phyloP scores from a whole-genome alignment of 2,888 invertebrate species.

The Euzophera pinguis region DNA sequence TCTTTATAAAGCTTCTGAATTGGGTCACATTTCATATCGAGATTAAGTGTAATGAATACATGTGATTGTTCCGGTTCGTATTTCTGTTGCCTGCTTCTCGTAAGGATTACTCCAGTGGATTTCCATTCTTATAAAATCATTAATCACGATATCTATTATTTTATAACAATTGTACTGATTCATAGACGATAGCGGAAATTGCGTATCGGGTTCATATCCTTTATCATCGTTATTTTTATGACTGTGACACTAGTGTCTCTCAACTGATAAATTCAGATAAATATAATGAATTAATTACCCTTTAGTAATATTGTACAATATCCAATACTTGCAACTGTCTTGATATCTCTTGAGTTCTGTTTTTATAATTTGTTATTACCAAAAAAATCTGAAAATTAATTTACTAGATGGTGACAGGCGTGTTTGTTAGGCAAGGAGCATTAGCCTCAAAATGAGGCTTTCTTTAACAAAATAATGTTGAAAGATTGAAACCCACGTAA shows the following conservation, averaged over 20 bases:
- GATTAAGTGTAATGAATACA: too few relatives aligned
- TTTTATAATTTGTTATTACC: neutral
- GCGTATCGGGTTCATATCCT: neutral
- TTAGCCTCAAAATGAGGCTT: slow-evolving; percentile 16
- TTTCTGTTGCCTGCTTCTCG: too few relatives aligned
- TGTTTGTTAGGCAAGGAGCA: slow-evolving; percentile 11
- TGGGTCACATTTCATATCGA: too few relatives aligned
- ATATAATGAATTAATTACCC: too few relatives aligned
- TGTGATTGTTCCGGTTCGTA: too few relatives aligned
- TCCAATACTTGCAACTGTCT: too few relatives aligned
- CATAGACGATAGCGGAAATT: neutral
- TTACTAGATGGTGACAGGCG: neutral
- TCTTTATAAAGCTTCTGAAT: too few relatives aligned
- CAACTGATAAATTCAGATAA: too few relatives aligned
- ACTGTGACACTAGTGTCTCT: too few relatives aligned
- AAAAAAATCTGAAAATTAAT: neutral
- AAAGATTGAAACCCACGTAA: slow-evolving; percentile 16
- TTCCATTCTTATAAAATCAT: slow-evolving; percentile 9
- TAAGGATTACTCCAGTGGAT: neutral
- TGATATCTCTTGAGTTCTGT: neutral
- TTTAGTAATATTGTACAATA: too few relatives aligned
- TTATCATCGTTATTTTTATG: too few relatives aligned
- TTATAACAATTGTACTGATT: neutral
- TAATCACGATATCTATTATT: slow-evolving; percentile 17
- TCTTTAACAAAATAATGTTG: slow-evolving; percentile 14